A percentile compares a stretch with the other conserved stretches of the same genome.
phyloP scores from a whole-genome alignment of 2,113 vertebrate species.

The Limanda limanda region DNA sequence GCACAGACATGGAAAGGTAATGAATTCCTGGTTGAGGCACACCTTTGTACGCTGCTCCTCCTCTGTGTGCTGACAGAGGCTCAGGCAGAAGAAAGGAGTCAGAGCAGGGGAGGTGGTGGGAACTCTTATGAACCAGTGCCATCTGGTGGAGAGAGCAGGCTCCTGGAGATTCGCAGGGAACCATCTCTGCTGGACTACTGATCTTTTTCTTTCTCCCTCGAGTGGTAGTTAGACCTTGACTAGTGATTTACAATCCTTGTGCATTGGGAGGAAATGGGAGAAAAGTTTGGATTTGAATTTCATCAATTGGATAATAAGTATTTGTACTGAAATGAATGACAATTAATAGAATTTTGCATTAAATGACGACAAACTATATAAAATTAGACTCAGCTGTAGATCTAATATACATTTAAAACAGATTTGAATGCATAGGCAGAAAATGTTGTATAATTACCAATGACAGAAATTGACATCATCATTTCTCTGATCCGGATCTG shows the following conservation, averaged over 20 bases:
- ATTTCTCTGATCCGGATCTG: not conserved
- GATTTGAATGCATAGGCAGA: not conserved
- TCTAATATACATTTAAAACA: not conserved
- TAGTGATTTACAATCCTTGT: not conserved
- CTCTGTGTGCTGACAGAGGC: slow-evolving; percentile 10
- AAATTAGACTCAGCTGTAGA: not conserved
- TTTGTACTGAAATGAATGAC: not conserved
- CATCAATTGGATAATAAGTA: not conserved
- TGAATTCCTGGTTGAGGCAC: slow-evolving; percentile 52
- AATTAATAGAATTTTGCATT: not conserved
- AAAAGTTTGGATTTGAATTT: not conserved
- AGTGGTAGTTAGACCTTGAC: not conserved
- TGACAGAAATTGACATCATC: not conserved
- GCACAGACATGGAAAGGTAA: slow-evolving; percentile 43
- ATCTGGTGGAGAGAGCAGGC: slow-evolving; percentile 84
- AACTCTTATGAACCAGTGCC: slow-evolving; percentile 86
- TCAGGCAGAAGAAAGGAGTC: slow-evolving; percentile 8
- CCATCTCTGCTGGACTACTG: slow-evolving; percentile 1
- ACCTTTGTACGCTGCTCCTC: slow-evolving; percentile 54
- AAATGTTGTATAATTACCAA: not conserved
- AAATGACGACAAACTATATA: not conserved
- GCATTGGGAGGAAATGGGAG: not conserved
- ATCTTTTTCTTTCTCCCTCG: not conserved
- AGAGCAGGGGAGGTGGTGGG: not conserved
- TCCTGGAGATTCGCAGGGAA: not conserved